Evolutionary conservation across 2,113 vertebrate species (phyloP), one percentile per base, ranked within the genome.

Genomic region (Neogale vison): DNA sequence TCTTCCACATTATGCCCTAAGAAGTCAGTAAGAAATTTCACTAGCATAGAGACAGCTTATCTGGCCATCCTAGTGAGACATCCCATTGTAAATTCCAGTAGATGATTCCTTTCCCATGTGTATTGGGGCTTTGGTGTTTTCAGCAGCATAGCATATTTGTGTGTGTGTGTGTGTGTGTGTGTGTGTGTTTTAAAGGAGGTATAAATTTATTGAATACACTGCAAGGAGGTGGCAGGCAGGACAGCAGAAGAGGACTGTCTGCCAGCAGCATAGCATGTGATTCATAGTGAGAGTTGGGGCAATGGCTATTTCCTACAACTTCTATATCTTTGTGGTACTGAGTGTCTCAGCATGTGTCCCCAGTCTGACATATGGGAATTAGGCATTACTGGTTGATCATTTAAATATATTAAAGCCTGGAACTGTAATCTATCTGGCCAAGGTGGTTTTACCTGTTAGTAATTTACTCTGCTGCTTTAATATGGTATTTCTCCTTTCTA

Each of bases 381-480:
- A 57, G 31, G 17, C 61, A 31, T 31, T 80, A 88, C 31, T 80
- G 47, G 36, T 80, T 80, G 47, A 69, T 80, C 24, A 23, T 69
- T 80, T 36, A 69, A 87, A 79, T 55, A 26, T 87, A 80, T 79
- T 80, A 80, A 67, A 94, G 15, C 39, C 42, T 80, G 24, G 42
- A 11, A 21, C 23, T 52, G 42, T 21, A 79, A 45, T 90, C 45
- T 34, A 52, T 47, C 15, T 7, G 34, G 45, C 34, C 50, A 59
- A 59, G 11, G 36, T 69, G 31, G 17, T 88, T 88, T 88, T 80
- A 57, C 72, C 72, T 87, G 72, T 69, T 87, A 55, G 47, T 80
- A 55, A 88, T 94, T 57, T 59, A 80, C 47, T 93, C 74, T 80
- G 83, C 69, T 93, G 42, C 36, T 88, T 94, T 59, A 79, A 47